Percentiles rank a stretch among this genome's conserved stretches.
phyloP scores from a whole-genome alignment of 2,113 vertebrate genomes.

The Anser brachyrhynchus region DNA sequence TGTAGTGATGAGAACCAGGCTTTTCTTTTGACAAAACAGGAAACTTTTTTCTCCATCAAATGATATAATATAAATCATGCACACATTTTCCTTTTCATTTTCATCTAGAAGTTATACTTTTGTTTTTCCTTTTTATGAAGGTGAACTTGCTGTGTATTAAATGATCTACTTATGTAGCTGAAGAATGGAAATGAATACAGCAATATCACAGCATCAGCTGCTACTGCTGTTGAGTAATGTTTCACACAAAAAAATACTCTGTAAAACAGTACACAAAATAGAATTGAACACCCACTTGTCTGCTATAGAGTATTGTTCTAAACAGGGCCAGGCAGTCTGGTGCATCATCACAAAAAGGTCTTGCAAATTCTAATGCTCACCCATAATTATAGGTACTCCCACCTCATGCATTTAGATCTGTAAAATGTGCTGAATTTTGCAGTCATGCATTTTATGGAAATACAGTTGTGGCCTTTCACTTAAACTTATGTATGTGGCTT shows the following conservation, averaged over 20 bases:
- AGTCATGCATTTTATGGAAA: background rate
- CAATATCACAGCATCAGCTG: background rate
- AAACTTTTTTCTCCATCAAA: background rate
- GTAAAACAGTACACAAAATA: constrained; percentile 26
- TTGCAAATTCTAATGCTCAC: background rate
- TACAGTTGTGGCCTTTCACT: background rate
- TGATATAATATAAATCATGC: rapidly evolving
- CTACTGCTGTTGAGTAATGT: background rate
- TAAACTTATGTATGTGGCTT: background rate
- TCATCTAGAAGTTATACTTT: background rate
- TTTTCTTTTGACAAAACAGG: background rate
- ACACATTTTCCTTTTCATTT: background rate
- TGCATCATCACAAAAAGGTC: background rate
- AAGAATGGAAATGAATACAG: background rate
- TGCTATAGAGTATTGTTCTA: background rate
- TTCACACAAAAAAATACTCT: constrained; percentile 4
- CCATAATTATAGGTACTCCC: rapidly evolving
- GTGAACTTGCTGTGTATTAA: background rate
- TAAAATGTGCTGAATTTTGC: background rate
- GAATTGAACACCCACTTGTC: background rate
- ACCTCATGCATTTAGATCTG: background rate
- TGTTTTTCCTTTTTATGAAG: background rate
- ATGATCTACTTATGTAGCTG: background rate
- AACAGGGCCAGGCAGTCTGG: background rate
- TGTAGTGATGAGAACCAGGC: background rate